Conservation (phyloP, 2,113 vertebrate genomes). For the Mirounga angustirostris region DNA sequence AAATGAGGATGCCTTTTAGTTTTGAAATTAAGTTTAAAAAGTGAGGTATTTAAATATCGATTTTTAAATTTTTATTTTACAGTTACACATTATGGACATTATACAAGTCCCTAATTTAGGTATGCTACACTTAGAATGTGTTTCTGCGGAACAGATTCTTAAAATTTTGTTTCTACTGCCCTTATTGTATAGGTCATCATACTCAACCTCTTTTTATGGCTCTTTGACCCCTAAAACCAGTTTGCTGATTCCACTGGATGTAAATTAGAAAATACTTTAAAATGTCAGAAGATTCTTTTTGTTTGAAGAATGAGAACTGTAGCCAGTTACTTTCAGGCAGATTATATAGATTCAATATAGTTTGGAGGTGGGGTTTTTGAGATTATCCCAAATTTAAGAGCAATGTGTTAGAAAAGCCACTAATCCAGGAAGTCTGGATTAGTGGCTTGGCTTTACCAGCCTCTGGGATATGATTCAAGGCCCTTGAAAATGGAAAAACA, state of each 20-base stretch:
- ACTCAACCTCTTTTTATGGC: neutral
- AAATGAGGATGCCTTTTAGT: neutral
- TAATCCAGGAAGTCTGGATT: neutral
- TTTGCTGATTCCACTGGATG: neutral
- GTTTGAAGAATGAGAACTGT: neutral
- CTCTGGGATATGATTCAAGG: conserved; percentile 13
- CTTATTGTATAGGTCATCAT: neutral
- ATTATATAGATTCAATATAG: neutral
- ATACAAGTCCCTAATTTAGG: neutral
- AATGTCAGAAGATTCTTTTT: conserved; percentile 36
- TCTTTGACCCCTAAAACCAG: neutral
- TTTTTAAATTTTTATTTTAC: neutral
- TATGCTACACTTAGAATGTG: neutral
- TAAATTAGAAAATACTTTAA: conserved; percentile 30
- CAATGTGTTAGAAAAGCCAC: neutral
- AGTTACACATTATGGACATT: neutral
- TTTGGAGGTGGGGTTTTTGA: neutral
- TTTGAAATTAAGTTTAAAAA: conserved; percentile 31
- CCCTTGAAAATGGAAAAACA: neutral
- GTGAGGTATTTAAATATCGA: neutral
- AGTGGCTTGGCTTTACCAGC: neutral
- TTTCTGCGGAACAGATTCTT: neutral
- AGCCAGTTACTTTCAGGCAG: neutral
- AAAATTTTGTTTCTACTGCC: neutral
- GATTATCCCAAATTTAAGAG: neutral